Evolutionary conservation across 2,797 vertebrate species (phyloP).

Genomic region (Valencia hispanica): DNA sequence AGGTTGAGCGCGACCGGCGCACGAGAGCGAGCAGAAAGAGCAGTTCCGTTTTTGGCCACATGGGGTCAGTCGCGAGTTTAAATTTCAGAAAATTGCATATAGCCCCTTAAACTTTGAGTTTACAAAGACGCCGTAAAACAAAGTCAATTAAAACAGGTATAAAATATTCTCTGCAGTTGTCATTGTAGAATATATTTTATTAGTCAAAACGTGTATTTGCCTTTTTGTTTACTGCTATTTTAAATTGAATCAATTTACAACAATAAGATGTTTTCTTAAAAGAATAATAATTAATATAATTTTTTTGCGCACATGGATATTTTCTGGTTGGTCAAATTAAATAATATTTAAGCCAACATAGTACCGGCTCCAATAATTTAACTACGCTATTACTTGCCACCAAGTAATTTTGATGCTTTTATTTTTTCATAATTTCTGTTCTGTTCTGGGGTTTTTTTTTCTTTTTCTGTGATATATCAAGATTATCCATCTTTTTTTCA

Average conservation of each 20-base stretch:
- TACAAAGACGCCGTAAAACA: neutral
- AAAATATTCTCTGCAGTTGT: neutral
- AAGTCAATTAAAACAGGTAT: neutral
- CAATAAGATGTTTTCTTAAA: neutral
- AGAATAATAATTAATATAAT: no score
- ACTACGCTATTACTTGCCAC: neutral
- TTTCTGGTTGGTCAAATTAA: neutral
- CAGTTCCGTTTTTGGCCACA: no score
- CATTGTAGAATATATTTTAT: neutral
- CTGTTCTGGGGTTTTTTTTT: neutral
- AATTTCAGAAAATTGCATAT: no score
- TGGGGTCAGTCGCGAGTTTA: no score
- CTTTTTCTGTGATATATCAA: neutral
- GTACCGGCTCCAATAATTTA: neutral
- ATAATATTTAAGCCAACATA: neutral
- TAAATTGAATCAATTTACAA: no score
- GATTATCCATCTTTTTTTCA: neutral
- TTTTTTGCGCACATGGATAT: neutral
- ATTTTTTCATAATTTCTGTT: neutral
- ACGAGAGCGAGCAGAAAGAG: no score
- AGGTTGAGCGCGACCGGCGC: no score
- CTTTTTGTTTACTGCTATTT: no score
- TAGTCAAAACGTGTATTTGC: no score
- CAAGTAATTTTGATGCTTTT: neutral
- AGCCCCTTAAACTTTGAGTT: neutral